A percentile compares a stretch with the other conserved stretches of the same genome.
phyloP scores from a whole-genome alignment of 1,140 invertebrate species.

The Pseudomyrmex sp. region DNA sequence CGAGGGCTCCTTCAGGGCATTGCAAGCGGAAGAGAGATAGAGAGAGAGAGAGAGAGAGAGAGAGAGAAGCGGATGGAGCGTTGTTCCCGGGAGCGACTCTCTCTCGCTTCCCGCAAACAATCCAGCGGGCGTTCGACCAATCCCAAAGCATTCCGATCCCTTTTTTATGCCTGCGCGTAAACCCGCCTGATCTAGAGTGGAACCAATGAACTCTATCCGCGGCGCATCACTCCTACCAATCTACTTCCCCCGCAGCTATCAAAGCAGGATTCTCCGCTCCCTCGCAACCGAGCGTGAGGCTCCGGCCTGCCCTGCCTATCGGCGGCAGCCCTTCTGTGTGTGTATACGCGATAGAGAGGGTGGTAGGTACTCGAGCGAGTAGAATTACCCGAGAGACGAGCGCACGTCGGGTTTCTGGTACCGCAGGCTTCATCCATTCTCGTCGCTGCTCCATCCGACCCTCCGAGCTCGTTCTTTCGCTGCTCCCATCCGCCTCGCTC shows the following conservation, averaged over 20 bases:
- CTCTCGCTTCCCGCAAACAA: constrained; percentile 69
- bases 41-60: background rate
- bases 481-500: constrained; percentile 52
- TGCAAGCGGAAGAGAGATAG: background rate
- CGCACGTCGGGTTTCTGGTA: constrained; percentile 75
- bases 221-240: constrained; percentile 79
- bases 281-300: constrained; percentile 54
- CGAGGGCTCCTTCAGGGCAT: constrained; percentile 18
- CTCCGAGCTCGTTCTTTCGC: constrained; percentile 67
- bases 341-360: constrained; percentile 70
- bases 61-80: constrained; percentile 16
- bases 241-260: constrained; percentile 81
- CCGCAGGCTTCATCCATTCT: constrained; percentile 77
- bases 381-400: constrained; percentile 78
- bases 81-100: background rate
- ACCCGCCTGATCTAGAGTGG: constrained; percentile 75
- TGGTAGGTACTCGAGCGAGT: constrained; percentile 80
- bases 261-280: constrained; percentile 76
- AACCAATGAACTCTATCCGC: constrained; percentile 80
- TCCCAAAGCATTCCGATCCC: constrained; percentile 72
- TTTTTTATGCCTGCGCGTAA: constrained; percentile 78
- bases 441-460: constrained; percentile 69
- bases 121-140: constrained; percentile 70
- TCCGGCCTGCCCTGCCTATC: constrained; percentile 1
- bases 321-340: constrained; percentile 29